phyloP scores from a whole-genome alignment of 1,140 invertebrate species.

The Bombus cullumanus region DNA sequence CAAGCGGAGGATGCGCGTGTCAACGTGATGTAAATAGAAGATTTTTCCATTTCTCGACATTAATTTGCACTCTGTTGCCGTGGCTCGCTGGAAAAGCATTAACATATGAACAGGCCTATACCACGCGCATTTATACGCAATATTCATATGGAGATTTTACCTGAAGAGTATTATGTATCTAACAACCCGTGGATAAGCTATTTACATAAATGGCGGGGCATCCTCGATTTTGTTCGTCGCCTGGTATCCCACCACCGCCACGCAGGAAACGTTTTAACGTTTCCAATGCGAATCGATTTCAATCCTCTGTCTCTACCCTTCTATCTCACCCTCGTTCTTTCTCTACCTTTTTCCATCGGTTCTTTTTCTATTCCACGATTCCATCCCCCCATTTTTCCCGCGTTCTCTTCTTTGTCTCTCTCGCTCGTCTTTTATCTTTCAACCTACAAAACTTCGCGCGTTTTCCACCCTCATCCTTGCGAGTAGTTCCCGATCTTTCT shows the following conservation, averaged over 20 bases:
- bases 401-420: neutral
- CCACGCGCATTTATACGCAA: slow-evolving; percentile 68
- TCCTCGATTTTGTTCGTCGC: slow-evolving; percentile 64
- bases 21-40: slow-evolving; percentile 35
- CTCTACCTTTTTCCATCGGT: neutral
- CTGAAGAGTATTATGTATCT: slow-evolving; percentile 74
- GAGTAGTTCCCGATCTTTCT: neutral
- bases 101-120: slow-evolving; percentile 70
- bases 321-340: neutral
- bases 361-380: neutral
- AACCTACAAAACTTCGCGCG: neutral
- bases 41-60: slow-evolving; percentile 53
- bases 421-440: neutral
- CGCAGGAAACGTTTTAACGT: slow-evolving; percentile 53
- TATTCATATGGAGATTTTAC: slow-evolving; percentile 75
- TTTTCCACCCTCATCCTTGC: neutral
- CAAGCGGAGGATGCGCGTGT: slow-evolving; percentile 9
- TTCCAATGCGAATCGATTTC: slow-evolving; percentile 44
- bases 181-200: slow-evolving; percentile 72
- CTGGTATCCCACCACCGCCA: neutral
- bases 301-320: neutral
- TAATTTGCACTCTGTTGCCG: slow-evolving; percentile 53
- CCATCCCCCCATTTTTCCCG: neutral
- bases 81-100: slow-evolving; percentile 56
- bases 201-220: slow-evolving; percentile 71